These are phyloP conservation scores for Fabriciana adippe DNA, from an alignment of 2,888 invertebrate genomes.

Conservation along the genomic window DNA sequence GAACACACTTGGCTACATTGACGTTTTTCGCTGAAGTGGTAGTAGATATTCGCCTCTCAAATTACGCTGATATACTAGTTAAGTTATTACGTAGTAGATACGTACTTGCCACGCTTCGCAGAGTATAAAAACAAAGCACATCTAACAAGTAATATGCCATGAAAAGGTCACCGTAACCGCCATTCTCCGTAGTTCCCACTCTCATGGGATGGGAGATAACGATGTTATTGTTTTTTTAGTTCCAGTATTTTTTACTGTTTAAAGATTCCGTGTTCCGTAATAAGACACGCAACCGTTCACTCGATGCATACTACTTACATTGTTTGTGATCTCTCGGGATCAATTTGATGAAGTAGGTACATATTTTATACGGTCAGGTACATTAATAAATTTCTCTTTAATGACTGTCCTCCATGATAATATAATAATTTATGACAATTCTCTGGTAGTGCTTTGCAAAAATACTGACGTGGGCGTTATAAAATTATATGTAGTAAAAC, in stretches of 20 bases:
- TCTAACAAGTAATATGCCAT: slow-evolving; percentile 25
- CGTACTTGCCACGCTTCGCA: slow-evolving; percentile 2
- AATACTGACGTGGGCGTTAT: neutral
- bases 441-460: neutral
- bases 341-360: too few species aligned
- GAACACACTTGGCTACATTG: too few species aligned
- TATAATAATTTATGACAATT: too few species aligned
- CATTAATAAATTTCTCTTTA: too few species aligned
- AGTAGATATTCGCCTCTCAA: too few species aligned
- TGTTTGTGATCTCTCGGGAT: neutral
- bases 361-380: too few species aligned
- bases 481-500: neutral
- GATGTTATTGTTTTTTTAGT: slow-evolving; percentile 43
- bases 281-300: slow-evolving; percentile 26
- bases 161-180: slow-evolving; percentile 25
- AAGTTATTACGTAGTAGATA: too few species aligned
- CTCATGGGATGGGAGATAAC: slow-evolving; percentile 44
- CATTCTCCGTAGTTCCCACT: slow-evolving; percentile 39
- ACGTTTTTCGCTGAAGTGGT: too few species aligned
- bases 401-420: too few species aligned
- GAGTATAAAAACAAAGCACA: slow-evolving; percentile 12
- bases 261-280: slow-evolving; percentile 36
- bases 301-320: neutral
- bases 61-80: too few species aligned
- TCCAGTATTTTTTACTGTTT: slow-evolving; percentile 32